These are phyloP conservation scores for Silurus meridionalis DNA, from an alignment of 2,113 vertebrate species.

Conservation along the genomic window DNA sequence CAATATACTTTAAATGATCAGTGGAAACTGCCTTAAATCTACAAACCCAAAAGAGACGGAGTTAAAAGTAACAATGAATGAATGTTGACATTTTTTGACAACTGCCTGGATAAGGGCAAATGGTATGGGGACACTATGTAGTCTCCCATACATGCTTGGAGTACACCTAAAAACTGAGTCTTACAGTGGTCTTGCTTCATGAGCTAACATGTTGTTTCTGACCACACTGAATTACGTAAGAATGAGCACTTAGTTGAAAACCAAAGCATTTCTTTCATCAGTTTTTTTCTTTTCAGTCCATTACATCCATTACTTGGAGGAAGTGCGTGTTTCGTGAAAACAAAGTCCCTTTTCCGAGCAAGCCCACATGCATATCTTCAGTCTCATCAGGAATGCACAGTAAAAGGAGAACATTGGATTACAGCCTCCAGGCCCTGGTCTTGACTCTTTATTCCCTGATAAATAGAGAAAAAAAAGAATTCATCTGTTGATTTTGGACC, in stretches of 20 bases:
- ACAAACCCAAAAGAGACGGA: constrained; percentile 5
- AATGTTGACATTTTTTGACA: neutral
- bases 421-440: neutral
- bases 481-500: constrained; percentile 34
- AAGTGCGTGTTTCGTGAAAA: neutral
- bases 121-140: neutral
- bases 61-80: constrained; percentile 7
- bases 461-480: neutral
- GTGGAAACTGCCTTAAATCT: neutral
- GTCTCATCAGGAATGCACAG: neutral
- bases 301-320: neutral
- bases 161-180: neutral
- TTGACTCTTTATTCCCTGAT: neutral
- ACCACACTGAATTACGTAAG: constrained; percentile 3
- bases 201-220: neutral
- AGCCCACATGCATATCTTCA: neutral
- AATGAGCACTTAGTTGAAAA: constrained; percentile 4
- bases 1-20: neutral
- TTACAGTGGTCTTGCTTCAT: neutral
- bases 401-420: neutral
- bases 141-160: neutral
- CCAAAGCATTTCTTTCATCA: neutral
- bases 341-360: neutral
- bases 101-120: neutral
- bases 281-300: constrained; percentile 2